These are phyloP conservation scores for Formica aserva DNA, from an alignment of 2,888 invertebrate genomes.

Conservation along the genomic window DNA sequence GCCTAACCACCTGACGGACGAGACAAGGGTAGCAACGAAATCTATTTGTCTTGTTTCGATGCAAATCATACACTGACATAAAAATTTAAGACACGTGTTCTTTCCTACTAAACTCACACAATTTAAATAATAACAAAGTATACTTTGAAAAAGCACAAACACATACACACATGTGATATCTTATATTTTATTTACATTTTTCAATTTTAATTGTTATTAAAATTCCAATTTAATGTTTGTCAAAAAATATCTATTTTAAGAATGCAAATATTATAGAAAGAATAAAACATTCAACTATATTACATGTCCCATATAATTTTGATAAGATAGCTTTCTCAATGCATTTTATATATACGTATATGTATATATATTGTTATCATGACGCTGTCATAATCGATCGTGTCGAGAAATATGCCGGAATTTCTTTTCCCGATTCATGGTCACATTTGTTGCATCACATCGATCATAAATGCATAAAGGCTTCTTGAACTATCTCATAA, in stretches of 20 bases:
- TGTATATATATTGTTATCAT: not conserved
- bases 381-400: not conserved
- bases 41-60: not conserved
- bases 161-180: not conserved
- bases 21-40: slow-evolving; percentile 23
- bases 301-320: not conserved
- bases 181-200: not conserved
- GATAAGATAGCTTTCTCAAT: not conserved
- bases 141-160: not conserved
- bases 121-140: not conserved
- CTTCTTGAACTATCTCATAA: slow-evolving; percentile 37
- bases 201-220: not conserved
- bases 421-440: slow-evolving; percentile 42
- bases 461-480: slow-evolving; percentile 48
- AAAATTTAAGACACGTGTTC: not conserved
- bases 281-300: not conserved
- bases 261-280: not conserved
- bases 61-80: not conserved
- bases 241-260: not conserved
- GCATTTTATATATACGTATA: not conserved
- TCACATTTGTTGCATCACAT: slow-evolving; percentile 30
- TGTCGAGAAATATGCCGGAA: slow-evolving; percentile 9
- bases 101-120: not conserved
- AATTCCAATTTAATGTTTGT: not conserved
- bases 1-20: slow-evolving; percentile 35